Base-by-base conservation (phyloP, 2,113 vertebrate species). In the Thinocorus orbignyianus region DNA sequence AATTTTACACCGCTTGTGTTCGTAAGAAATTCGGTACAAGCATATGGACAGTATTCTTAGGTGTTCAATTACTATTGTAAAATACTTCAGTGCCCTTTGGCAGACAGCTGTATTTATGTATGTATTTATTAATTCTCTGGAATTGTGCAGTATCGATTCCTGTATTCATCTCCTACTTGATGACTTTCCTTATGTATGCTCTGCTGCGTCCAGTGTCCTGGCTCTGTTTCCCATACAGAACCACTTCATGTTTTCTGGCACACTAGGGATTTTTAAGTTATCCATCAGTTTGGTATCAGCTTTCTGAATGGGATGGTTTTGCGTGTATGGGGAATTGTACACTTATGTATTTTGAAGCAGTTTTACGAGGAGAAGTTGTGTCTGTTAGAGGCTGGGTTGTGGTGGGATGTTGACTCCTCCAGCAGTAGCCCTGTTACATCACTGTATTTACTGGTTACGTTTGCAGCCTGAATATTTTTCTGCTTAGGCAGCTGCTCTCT, bases 241-340 rank as follows among this genome's bases (percentile, higher is more conserved):
- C 39, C 15, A 6, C 16, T 16, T 19, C 19, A 5, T 76, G 10
- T 2, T 8, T 55, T 88, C 88, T 66, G 48, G 33, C 52, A 62
- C 39, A 28, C 11, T 10, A 33, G 24, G 9, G 44, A 18, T 41
- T 88, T 54, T 80, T 44, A 80, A 88, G 58, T 62, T 72, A 17
- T 15, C 17, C 31, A 13, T 44, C 17, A 54, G 19, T 57, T 68
- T 57, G 31, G 4, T 42, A 23, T 65, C 16, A 82, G 37, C 48
- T 80, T 86, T 77, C 41, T 41, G 41, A 39, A 25, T 10, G 57
- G 23, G 48, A 15, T 61, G 52, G 54, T 74, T 69, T 41, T 64
- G 33, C 12, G 30, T 0, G 0, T 57, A 4, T 13, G 17, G 33
- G 33, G 2, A 22, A 46, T 24, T 31, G 4, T 70, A 24, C 48